Evolutionary conservation across 2,113 vertebrate genomes (phyloP).

Genomic region (Stomatorhinus ivindoensis): DNA sequence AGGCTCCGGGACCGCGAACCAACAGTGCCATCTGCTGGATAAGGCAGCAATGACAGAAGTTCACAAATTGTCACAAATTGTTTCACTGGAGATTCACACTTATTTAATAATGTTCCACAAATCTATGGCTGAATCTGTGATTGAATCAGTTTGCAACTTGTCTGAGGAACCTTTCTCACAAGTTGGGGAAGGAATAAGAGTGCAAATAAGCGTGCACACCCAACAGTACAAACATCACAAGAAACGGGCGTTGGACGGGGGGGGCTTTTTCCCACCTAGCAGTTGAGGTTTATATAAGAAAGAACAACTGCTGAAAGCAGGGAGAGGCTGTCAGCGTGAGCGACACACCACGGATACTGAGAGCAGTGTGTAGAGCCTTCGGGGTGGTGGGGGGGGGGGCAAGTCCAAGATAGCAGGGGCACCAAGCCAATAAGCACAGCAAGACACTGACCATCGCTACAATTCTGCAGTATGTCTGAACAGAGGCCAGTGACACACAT

Average conservation of each 20-base stretch:
- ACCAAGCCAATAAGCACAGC: not conserved
- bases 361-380: not conserved
- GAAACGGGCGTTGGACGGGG: accelerated
- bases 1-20: not conserved
- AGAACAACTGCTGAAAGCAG: not conserved
- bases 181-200: not conserved
- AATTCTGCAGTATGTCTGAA: not conserved
- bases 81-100: not conserved
- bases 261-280: not conserved
- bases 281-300: not conserved
- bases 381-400: not conserved
- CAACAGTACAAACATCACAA: not conserved
- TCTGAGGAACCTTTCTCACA: not conserved
- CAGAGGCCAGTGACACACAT: not conserved
- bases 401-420: not conserved
- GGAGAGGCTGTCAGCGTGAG: not conserved
- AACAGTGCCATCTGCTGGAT: constrained; percentile 22
- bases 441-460: not conserved
- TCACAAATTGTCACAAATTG: not conserved
- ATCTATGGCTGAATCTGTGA: not conserved
- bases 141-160: not conserved
- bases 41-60: not conserved
- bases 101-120: not conserved
- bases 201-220: not conserved
- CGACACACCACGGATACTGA: not conserved